Percentiles rank a stretch among this genome's conserved stretches.
phyloP scores from a whole-genome alignment of 2,113 vertebrate species.

The Macroglossus sobrinus region DNA sequence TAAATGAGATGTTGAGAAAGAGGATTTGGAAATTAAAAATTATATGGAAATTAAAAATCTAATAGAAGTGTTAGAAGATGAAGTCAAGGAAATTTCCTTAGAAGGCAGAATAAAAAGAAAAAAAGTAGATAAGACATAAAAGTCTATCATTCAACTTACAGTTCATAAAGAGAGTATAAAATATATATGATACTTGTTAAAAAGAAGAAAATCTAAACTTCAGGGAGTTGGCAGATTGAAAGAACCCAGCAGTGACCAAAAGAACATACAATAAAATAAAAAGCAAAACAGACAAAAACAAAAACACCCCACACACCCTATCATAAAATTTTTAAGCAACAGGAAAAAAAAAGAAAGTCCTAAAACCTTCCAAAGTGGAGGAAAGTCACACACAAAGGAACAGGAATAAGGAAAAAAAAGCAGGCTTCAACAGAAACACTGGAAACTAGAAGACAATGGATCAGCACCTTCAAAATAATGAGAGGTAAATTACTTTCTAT shows the following conservation, averaged over 20 bases:
- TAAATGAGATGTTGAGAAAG: neutral
- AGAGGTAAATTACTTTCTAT: neutral
- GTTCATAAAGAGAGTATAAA: slow-evolving; percentile 5
- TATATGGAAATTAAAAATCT: neutral
- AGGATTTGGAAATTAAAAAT: neutral
- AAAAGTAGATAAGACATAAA: neutral
- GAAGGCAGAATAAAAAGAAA: neutral
- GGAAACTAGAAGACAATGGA: neutral
- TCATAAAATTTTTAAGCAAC: neutral
- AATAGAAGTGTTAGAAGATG: neutral
- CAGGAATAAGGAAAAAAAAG: neutral
- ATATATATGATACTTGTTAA: neutral
- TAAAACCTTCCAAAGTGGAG: neutral
- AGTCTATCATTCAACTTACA: neutral
- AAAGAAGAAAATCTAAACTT: neutral
- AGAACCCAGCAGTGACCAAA: neutral
- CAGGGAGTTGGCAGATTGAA: neutral
- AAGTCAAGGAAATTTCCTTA: neutral
- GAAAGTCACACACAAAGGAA: neutral
- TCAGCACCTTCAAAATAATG: neutral
- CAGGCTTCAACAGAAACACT: neutral
- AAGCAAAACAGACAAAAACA: neutral
- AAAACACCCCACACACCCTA: neutral
- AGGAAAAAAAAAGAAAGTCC: neutral
- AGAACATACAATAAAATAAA: neutral